Evolutionary conservation across 2,797 vertebrate species (phyloP), one percentile per base, ranked within the genome.

Genomic region (Lepus townsendii): DNA sequence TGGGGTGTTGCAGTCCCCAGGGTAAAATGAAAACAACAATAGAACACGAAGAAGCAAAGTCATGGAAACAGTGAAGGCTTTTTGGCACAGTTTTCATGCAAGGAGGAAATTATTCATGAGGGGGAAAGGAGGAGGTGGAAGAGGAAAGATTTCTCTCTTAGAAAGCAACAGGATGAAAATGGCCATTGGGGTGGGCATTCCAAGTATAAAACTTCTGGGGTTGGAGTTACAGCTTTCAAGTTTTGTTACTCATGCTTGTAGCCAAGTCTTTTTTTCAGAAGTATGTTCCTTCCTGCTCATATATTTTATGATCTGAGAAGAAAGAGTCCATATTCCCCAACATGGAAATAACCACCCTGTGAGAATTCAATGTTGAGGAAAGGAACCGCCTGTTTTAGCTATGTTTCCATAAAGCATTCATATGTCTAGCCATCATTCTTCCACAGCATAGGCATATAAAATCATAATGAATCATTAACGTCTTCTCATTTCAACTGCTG

Each of bases 1-100:
- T 83, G 80, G 97, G 98, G 98, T 96, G 98, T 97, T 97, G 95
- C 86, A 91, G 94, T 98, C 98, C 97, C 97, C 47, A 91, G 98
- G 95, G 95, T 71, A 72, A 88, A 91, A 88, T 90, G 20, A 92
- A 85, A 95, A 88, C 57, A 93, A 78, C 79, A 91, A 84, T 66
- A 78, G 94, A 76, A 91, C 54, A 76, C 3, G 54, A 71, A 87
- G 96, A 79, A 90, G 73, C 69, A 26, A 26, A 35, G 90, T 22
- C 86, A 77, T 91, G 95, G 94, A 96, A 88, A 91, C 75, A 85
- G 72, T 63, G 92, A 93, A 69, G 35, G 90, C 2, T 35, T 72
- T 93, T 94, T 95, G 95, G 93, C 97, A 60, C 32, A 78, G 17
- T 52, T 92, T 90, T 26, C 69, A 26, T 3, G 32, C 50, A 60